These are phyloP conservation scores for Marronus borbonicus DNA, from an alignment of 2,888 invertebrate species.

Conservation along the genomic window DNA sequence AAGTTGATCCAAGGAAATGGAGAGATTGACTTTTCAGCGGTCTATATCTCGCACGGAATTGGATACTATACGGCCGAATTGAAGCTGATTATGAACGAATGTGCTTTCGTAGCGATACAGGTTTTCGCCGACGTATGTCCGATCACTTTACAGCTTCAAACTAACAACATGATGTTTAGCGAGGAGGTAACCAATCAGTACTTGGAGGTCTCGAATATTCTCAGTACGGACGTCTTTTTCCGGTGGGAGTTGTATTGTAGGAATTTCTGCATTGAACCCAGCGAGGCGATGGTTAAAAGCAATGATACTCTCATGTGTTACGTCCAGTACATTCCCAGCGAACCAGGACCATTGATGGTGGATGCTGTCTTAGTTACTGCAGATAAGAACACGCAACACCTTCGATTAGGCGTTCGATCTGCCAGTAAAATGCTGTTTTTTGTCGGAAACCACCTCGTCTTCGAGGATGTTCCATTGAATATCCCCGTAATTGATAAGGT, in stretches of 20 bases:
- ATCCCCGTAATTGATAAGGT: constrained; percentile 26
- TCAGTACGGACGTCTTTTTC: constrained; percentile 24
- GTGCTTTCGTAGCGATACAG: constrained; percentile 9
- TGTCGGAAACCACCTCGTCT: constrained; percentile 2
- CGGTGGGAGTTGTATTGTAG: background rate
- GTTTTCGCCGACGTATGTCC: constrained; percentile 23
- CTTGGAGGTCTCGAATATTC: constrained; percentile 32
- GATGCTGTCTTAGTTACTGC: constrained; percentile 30
- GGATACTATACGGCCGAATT: constrained; percentile 38
- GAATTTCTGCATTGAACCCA: constrained; percentile 17
- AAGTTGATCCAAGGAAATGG: background rate
- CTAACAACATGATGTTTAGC: constrained; percentile 8
- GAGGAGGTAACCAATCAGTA: background rate
- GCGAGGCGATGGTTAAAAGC: constrained; percentile 4
- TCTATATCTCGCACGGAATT: constrained; percentile 8
- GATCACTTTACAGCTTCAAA: constrained; percentile 2
- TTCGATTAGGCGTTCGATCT: background rate
- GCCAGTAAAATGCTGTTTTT: background rate
- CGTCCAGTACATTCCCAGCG: constrained; percentile 14
- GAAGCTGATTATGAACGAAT: constrained; percentile 37
- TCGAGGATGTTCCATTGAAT: constrained; percentile 34
- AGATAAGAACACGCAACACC: background rate
- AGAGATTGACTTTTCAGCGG: background rate
- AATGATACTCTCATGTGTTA: constrained; percentile 34
- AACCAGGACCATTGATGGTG: background rate